Evolutionary conservation across 2,113 vertebrate genomes (phyloP).

Genomic region (Chloroceryle aenea): DNA sequence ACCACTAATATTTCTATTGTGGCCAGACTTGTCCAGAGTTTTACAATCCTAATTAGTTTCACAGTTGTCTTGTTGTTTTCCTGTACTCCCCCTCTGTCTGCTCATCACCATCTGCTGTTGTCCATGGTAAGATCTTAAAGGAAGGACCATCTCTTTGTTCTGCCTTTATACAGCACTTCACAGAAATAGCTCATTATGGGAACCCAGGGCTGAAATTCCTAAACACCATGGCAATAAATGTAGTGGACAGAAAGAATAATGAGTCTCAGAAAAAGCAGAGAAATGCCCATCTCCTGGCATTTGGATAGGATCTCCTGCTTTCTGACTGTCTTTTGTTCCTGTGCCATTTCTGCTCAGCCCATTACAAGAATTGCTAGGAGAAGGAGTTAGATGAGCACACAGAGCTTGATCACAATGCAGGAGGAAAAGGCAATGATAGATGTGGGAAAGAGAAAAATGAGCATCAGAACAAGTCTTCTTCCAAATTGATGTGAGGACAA

Average conservation of each 20-base stretch:
- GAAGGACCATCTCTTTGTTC: conserved; percentile 67
- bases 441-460: not conserved
- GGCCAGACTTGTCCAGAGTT: conserved; percentile 62
- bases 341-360: not conserved
- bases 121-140: conserved; percentile 50
- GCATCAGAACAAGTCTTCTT: not conserved
- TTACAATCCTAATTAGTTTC: conserved; percentile 72
- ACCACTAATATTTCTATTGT: conserved; percentile 63
- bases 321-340: not conserved
- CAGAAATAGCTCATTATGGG: conserved; percentile 66
- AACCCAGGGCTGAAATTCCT: conserved; percentile 60
- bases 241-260: conserved; percentile 46
- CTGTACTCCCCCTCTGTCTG: conserved; percentile 63
- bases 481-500: not conserved
- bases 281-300: not conserved
- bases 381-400: not conserved
- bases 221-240: conserved; percentile 56
- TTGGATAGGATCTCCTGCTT: conserved; percentile 9
- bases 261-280: not conserved
- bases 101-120: conserved; percentile 67
- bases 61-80: conserved; percentile 71
- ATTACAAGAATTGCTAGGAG: not conserved
- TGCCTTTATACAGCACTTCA: conserved; percentile 55
- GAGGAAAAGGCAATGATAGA: not conserved
- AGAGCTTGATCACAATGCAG: not conserved